Base-by-base conservation (phyloP, 2,888 invertebrate species). In the Frankliniella fusca region DNA sequence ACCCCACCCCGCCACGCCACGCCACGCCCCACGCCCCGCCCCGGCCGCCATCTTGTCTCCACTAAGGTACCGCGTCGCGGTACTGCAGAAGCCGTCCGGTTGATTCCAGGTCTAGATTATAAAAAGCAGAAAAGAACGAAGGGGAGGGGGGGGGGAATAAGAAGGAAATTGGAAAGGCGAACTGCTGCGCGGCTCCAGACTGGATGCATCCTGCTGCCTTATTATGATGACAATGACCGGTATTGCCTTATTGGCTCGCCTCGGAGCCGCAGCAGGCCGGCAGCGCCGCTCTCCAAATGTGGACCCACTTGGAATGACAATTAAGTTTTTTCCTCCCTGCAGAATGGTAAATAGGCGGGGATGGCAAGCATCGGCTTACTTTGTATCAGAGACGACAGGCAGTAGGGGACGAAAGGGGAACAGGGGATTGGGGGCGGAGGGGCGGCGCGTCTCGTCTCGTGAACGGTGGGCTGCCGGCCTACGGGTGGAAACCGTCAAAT, bases 161-260 rank as follows among this genome's bases (percentile, higher is more conserved):
- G 20, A 54, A 54, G 27, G 27, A 27, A 23, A 27, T 76, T 15
- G 27, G 27, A 27, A 23, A 27, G 27, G 38, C 38, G 38, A 38
- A 38, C 38, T 38, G 38, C 38, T 38, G 38, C 38, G 38, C 38
- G 38, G 38, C 38, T 38, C 38, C 38, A 38, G 38, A 38, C 38
- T 38, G 38, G 38, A 38, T 38, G 38, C 38, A 38, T 38, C 38
- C 38, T 38, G 38, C 38, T 38, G 3, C 38, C 38, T 38, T 38
- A 38, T 76, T 76, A 27, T 76, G 23, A 76, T 76, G 70, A 76
- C 70, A 76, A 76, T 76, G 70, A 76, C 70, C 10, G 23, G 70
- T 76, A 76, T 27, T 76, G 70, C 70, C 70, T 76, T 76, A 27
- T 23, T 27, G 70, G 27, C 27, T 8, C 54, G 18, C 15, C 54